phyloP scores from a whole-genome alignment of 2,888 invertebrate genomes.

The Napeogenes sylphis region DNA sequence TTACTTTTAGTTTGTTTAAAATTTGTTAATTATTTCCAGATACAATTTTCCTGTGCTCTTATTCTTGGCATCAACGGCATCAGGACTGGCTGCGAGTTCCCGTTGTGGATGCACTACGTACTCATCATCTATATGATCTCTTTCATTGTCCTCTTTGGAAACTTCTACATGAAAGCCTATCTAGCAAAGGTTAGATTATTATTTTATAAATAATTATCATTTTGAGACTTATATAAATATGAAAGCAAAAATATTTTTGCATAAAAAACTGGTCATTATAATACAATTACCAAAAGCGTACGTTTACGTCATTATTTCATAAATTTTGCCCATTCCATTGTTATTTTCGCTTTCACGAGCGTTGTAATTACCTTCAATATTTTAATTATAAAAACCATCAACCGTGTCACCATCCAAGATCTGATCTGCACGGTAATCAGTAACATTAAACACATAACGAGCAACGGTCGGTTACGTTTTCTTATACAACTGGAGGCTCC shows the following conservation, averaged over 20 bases:
- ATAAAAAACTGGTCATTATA: not conserved
- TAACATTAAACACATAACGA: slow-evolving; percentile 16
- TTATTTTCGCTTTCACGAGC: slow-evolving; percentile 1
- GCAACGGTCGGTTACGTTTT: slow-evolving; percentile 30
- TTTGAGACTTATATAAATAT: too few relatives aligned
- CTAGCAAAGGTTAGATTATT: slow-evolving; percentile 80
- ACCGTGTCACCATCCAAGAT: slow-evolving; percentile 4
- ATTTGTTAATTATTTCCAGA: slow-evolving; percentile 55
- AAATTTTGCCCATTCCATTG: not conserved
- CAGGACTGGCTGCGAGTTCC: slow-evolving; percentile 89
- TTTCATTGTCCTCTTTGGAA: slow-evolving; percentile 91
- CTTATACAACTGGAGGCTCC: slow-evolving; percentile 35
- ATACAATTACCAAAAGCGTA: not conserved
- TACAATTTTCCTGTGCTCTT: slow-evolving; percentile 91
- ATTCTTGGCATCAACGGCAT: slow-evolving; percentile 88
- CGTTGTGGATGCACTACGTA: slow-evolving; percentile 93
- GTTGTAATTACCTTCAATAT: not conserved
- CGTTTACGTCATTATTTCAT: not conserved
- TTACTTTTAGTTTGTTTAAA: too few relatives aligned
- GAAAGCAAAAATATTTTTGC: not conserved
- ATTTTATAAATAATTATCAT: too few relatives aligned
- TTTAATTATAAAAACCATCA: not conserved
- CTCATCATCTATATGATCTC: slow-evolving; percentile 92
- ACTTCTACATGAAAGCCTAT: slow-evolving; percentile 90
- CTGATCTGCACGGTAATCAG: slow-evolving; percentile 18